Evolutionary conservation across 2,113 vertebrate genomes (phyloP).

Genomic region (Ahaetulla prasina): DNA sequence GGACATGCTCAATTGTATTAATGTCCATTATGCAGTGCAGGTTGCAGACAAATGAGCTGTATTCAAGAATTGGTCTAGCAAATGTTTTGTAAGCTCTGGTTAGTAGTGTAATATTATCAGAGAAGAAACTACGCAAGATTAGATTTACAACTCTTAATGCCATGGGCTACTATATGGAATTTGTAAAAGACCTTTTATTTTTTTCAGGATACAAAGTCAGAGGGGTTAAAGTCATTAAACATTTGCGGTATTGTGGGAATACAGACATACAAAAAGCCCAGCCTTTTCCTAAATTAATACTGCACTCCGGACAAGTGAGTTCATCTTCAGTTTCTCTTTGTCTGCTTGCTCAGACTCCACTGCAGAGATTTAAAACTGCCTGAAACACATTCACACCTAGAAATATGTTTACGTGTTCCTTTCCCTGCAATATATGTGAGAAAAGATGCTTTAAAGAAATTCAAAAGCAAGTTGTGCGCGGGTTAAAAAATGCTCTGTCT

Average conservation of each 20-base stretch:
- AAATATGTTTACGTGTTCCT: background rate
- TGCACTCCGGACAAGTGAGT: background rate
- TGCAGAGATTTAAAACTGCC: background rate
- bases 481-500: background rate
- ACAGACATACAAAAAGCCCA: background rate
- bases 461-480: background rate
- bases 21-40: too few relatives aligned
- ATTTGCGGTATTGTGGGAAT: background rate
- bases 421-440: background rate
- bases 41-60: too few relatives aligned
- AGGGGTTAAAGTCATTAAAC: constrained; percentile 30
- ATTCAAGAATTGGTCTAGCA: too few relatives aligned
- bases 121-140: too few relatives aligned
- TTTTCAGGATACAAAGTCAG: constrained; percentile 27
- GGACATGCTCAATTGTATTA: too few relatives aligned
- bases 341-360: background rate
- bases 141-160: too few relatives aligned
- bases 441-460: background rate
- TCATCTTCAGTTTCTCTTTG: background rate
- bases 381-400: background rate
- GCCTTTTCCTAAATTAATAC: background rate
- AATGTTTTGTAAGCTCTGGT: too few relatives aligned
- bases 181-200: constrained; percentile 36
- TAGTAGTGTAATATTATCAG: too few relatives aligned
- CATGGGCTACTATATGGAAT: background rate